Percentiles rank a stretch among this genome's conserved stretches.
Evolutionary conservation across 2,888 invertebrate genomes (phyloP).

Genomic region (Galeruca laticollis): DNA sequence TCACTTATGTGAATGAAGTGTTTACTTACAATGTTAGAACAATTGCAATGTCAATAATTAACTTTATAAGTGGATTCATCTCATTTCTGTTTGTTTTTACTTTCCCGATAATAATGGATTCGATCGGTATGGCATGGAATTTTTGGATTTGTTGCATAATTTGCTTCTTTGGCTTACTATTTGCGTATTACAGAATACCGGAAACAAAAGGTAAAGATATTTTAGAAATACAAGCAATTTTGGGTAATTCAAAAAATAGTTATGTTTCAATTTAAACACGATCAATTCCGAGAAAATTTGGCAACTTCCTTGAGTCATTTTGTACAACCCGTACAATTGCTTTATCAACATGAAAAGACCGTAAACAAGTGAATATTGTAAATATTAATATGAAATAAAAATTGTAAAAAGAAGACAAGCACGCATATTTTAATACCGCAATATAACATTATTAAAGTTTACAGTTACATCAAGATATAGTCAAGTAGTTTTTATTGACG

Average conservation of each 20-base stretch:
- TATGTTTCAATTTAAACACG: too few species aligned
- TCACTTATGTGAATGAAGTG: conserved; percentile 86
- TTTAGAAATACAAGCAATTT: conserved; percentile 29
- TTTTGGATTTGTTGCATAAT: conserved; percentile 50
- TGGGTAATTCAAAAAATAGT: neutral
- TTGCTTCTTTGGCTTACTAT: conserved; percentile 45
- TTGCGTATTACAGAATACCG: conserved; percentile 48
- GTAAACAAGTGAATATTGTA: neutral
- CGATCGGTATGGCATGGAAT: conserved; percentile 47
- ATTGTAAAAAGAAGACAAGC: neutral
- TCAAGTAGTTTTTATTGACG: conserved; percentile 32
- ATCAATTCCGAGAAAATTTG: too few species aligned
- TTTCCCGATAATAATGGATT: conserved; percentile 49
- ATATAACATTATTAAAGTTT: conserved; percentile 31
- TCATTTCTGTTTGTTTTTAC: conserved; percentile 46
- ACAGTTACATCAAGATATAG: conserved; percentile 29
- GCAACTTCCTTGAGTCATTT: too few species aligned
- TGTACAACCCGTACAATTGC: neutral
- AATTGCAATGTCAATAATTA: conserved; percentile 72
- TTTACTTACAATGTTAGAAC: conserved; percentile 77
- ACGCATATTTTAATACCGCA: conserved; percentile 21
- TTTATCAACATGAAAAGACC: neutral
- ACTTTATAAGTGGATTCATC: conserved; percentile 41
- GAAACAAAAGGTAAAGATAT: conserved; percentile 54
- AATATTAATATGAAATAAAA: neutral